These are phyloP conservation scores for Mus musculus DNA, from an alignment of 2,113 vertebrate species.

Conservation along the genomic window DNA sequence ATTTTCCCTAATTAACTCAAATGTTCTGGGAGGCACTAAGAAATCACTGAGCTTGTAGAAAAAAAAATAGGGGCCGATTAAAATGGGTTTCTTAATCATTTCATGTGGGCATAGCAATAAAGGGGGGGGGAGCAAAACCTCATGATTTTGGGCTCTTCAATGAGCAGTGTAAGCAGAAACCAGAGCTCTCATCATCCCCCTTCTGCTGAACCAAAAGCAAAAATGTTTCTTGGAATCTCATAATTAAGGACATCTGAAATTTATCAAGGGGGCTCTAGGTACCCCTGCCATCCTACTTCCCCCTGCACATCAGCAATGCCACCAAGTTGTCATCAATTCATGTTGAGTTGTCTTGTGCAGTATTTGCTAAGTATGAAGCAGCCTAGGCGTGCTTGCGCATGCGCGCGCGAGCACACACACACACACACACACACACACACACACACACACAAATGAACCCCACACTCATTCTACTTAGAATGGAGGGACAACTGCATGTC, in stretches of 20 bases:
- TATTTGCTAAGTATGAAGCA: conserved; percentile 63
- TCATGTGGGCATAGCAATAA: conserved; percentile 43
- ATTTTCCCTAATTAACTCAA: conserved; percentile 44
- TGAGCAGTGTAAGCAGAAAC: conserved; percentile 59
- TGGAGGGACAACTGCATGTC: conserved; percentile 64
- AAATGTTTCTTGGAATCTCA: conserved; percentile 24
- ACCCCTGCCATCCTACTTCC: conserved; percentile 7
- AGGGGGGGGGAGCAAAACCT: background rate
- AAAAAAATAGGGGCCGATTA: background rate
- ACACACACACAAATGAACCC: conserved; percentile 3
- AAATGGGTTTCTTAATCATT: conserved; percentile 50
- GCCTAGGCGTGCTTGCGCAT: background rate
- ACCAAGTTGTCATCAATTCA: conserved; percentile 40
- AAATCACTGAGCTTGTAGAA: conserved; percentile 61
- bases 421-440: background rate
- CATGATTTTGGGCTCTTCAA: conserved; percentile 26
- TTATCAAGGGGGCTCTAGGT: conserved; percentile 14
- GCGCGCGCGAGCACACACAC: background rate
- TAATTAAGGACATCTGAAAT: conserved; percentile 29
- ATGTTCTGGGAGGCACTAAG: conserved; percentile 32
- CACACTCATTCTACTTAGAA: conserved; percentile 68
- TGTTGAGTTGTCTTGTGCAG: conserved; percentile 13
- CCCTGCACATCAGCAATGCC: conserved; percentile 52
- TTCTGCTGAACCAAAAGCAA: conserved; percentile 30
- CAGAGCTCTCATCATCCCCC: conserved; percentile 7